Evolutionary conservation across 2,113 vertebrate species (phyloP).

Genomic region (Colinus virginianus): DNA sequence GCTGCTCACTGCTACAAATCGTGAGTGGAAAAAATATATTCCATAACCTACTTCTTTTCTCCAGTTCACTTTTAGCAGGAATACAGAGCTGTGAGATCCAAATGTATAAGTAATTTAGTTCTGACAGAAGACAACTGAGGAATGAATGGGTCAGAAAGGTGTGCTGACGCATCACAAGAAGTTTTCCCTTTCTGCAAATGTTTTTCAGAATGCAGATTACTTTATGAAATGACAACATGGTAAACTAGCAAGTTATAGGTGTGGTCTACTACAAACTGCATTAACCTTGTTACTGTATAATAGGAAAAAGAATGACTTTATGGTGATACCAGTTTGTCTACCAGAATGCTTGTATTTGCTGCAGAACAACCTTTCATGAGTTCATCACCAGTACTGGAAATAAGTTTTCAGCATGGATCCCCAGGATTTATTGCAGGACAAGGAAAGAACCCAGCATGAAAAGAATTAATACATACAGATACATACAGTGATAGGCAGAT

Average conservation of each 20-base stretch:
- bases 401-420: background rate
- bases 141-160: background rate
- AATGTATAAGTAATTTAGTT: fast-evolving
- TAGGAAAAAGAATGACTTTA: background rate
- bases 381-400: background rate
- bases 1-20: conserved; percentile 87
- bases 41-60: background rate
- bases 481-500: fast-evolving
- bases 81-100: background rate
- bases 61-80: background rate
- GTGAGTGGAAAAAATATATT: conserved; percentile 63
- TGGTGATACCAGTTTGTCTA: background rate
- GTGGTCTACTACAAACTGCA: background rate
- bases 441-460: background rate
- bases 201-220: background rate
- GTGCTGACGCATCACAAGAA: background rate
- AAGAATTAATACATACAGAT: fast-evolving
- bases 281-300: background rate
- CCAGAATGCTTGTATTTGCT: background rate
- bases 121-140: background rate
- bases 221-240: background rate
- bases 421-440: background rate
- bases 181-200: background rate
- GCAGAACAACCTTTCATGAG: background rate
- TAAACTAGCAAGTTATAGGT: fast-evolving